Evolutionary conservation across 2,888 invertebrate genomes (phyloP).

Genomic region (Oxyteleia sp.): DNA sequence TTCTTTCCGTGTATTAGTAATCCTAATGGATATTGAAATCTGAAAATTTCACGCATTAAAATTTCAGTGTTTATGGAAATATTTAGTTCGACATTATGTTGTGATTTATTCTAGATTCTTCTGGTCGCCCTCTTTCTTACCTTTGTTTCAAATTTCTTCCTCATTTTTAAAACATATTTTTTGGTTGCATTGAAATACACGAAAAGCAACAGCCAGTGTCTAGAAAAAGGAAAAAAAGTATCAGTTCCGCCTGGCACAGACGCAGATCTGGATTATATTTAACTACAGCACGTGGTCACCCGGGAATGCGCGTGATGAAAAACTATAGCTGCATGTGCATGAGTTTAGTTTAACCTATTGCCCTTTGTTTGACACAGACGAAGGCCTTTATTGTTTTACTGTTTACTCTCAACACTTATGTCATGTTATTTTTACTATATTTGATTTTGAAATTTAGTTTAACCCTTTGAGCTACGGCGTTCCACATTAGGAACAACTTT

Average conservation of each 20-base stretch:
- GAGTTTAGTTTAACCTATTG: constrained; percentile 72
- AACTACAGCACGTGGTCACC: constrained; percentile 85
- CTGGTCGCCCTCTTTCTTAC: constrained; percentile 12
- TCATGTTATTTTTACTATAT: constrained; percentile 36
- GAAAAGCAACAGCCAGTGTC: constrained; percentile 38
- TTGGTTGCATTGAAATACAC: constrained; percentile 36
- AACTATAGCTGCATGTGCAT: constrained; percentile 65
- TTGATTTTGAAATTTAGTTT: too few species aligned
- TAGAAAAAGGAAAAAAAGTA: constrained; percentile 32
- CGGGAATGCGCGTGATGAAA: constrained; percentile 78
- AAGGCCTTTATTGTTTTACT: constrained; percentile 53
- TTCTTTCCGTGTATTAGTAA: too few species aligned
- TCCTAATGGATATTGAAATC: too few species aligned
- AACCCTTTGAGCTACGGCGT: too few species aligned
- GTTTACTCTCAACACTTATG: constrained; percentile 48
- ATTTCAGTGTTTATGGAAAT: too few species aligned
- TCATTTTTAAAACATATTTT: constrained; percentile 54
- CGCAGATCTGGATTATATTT: constrained; percentile 82
- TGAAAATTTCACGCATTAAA: too few species aligned
- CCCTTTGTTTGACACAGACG: constrained; percentile 67
- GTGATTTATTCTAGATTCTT: constrained; percentile 28
- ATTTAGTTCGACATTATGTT: too few species aligned
- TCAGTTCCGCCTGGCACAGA: constrained; percentile 63
- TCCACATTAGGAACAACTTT: too few species aligned
- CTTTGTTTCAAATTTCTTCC: constrained; percentile 51